Conservation (phyloP, 2,888 invertebrate species). For the Mycogona germanica region DNA sequence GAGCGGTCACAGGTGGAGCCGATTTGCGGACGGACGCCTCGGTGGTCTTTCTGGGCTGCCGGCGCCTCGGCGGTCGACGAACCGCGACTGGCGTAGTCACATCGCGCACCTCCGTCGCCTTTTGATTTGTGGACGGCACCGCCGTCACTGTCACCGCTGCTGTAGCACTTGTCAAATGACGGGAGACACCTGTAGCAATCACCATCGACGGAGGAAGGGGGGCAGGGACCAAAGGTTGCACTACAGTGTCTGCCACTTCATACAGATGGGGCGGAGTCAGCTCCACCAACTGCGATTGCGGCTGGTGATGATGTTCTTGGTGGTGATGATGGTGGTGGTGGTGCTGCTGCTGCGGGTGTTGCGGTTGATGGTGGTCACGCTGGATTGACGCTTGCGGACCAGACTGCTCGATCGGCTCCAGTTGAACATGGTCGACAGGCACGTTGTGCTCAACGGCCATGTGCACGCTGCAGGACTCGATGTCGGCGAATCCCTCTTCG, state of each 20-base stretch:
- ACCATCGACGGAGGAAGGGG: too few species aligned
- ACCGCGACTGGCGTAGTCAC: too few species aligned
- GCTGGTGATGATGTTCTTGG: neutral
- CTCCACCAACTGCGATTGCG: neutral
- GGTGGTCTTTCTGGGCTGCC: too few species aligned
- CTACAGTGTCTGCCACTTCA: neutral
- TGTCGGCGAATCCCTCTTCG: constrained; percentile 29
- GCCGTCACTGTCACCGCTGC: too few species aligned
- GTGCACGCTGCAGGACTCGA: constrained; percentile 32
- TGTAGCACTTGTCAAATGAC: too few species aligned
- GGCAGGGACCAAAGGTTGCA: too few species aligned
- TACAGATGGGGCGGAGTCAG: neutral
- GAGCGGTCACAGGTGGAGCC: too few species aligned
- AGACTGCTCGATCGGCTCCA: constrained; percentile 13
- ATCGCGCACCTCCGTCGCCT: too few species aligned
- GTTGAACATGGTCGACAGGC: constrained; percentile 14
- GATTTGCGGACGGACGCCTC: too few species aligned
- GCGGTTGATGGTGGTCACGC: neutral
- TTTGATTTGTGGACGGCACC: too few species aligned
- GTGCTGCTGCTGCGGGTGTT: neutral
- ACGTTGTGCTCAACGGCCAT: constrained; percentile 28
- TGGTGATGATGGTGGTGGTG: neutral
- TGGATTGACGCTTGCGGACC: neutral
- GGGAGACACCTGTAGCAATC: too few species aligned
- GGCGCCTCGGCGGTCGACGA: too few species aligned